A percentile compares a stretch with the other conserved stretches of the same genome.
These are phyloP conservation scores for Frankliniella fusca DNA, from an alignment of 2,888 invertebrate species.

Conservation along the genomic window DNA sequence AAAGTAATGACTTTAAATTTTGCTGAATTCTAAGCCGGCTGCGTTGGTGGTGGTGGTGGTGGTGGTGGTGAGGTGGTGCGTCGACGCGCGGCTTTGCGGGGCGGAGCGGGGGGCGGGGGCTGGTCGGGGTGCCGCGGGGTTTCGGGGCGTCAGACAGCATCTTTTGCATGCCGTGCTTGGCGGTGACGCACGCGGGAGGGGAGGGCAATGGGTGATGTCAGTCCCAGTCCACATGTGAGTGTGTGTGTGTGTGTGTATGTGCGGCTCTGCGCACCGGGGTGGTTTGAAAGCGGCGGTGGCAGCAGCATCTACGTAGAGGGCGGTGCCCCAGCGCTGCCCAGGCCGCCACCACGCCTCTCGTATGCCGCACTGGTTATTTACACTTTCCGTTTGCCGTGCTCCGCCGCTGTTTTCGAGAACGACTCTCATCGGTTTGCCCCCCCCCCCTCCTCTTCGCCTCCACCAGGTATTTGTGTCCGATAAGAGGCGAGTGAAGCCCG, in stretches of 20 bases:
- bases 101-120: background rate
- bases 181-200: no score
- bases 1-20: background rate
- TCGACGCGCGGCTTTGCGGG: background rate
- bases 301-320: no score
- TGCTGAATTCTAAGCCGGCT: background rate
- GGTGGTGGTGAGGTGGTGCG: background rate
- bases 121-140: no score
- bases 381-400: background rate
- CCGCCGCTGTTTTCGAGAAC: background rate
- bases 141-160: no score
- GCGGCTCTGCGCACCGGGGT: no score
- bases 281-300: no score
- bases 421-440: background rate
- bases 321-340: background rate
- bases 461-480: slow-evolving; percentile 1
- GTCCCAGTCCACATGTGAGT: no score
- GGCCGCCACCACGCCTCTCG: background rate
- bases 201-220: no score
- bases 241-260: no score
- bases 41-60: background rate
- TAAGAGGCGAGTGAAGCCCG: background rate
- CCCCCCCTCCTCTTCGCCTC: background rate
- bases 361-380: background rate
- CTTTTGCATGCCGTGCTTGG: no score